Conservation (phyloP, 2,113 vertebrate species). For the Azemiops feae region DNA sequence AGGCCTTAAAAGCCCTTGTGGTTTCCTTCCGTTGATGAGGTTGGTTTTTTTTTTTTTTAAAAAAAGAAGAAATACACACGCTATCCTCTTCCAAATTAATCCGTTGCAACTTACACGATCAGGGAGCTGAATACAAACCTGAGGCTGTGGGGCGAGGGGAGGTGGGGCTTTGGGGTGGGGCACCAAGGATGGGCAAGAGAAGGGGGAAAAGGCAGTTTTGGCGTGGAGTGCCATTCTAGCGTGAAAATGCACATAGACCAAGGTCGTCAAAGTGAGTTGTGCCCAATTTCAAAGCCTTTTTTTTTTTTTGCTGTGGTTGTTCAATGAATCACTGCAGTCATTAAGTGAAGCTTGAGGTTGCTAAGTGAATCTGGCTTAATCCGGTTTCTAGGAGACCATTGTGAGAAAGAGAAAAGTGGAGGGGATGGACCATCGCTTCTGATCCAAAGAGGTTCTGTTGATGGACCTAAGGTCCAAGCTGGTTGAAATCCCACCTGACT, state of each 20-base stretch:
- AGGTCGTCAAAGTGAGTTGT: no score
- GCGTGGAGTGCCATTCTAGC: not conserved
- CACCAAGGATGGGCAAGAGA: not conserved
- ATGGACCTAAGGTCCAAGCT: no score
- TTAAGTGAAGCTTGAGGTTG: no score
- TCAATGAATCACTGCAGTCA: no score
- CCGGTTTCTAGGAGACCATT: not conserved
- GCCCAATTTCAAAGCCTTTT: no score
- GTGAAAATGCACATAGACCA: no score
- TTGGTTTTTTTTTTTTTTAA: no score
- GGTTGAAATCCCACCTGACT: not conserved
- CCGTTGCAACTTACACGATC: conserved; percentile 10
- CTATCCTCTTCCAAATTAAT: conserved; percentile 57
- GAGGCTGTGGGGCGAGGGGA: not conserved
- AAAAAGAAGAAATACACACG: conserved; percentile 32
- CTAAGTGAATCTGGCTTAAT: no score
- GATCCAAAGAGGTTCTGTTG: not conserved
- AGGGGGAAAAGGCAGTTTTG: not conserved
- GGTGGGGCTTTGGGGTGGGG: not conserved
- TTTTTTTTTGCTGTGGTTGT: no score
- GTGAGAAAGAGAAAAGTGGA: not conserved
- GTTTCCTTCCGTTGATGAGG: conserved; percentile 61
- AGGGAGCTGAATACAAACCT: conserved; percentile 32
- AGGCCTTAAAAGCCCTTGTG: conserved; percentile 56
- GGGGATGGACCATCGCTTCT: not conserved